phyloP scores from a whole-genome alignment of 64 coral and sea anemone species.

The Platygyra sinensis region DNA sequence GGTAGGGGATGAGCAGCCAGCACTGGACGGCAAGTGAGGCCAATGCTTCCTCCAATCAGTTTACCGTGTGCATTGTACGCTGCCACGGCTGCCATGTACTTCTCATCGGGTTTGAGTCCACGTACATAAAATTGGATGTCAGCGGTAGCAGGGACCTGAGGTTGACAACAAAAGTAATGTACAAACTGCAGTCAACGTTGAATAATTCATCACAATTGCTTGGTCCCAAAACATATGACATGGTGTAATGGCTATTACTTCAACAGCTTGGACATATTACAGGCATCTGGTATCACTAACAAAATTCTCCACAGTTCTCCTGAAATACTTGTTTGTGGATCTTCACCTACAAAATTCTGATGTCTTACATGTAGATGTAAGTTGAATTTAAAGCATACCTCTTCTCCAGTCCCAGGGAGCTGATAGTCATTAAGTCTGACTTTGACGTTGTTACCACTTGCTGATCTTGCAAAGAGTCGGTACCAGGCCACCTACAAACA shows the following conservation, averaged over 20 bases:
- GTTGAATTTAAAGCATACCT: constrained; percentile 53
- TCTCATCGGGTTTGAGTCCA: constrained; percentile 74
- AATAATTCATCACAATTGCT: no score
- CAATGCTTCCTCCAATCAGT: constrained; percentile 87
- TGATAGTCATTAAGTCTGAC: constrained; percentile 96
- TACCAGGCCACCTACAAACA: constrained; percentile 90
- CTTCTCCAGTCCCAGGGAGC: constrained; percentile 86
- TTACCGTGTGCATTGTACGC: constrained; percentile 80
- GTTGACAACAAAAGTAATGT: not conserved
- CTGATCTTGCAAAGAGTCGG: constrained; percentile 87
- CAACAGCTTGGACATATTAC: no score
- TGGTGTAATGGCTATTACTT: no score
- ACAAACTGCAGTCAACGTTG: no score
- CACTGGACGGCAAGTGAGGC: constrained; percentile 68
- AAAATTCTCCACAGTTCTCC: no score
- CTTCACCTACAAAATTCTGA: no score
- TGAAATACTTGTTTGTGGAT: no score
- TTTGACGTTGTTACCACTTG: constrained; percentile 93
- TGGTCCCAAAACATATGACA: no score
- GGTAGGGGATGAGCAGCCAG: constrained; percentile 80
- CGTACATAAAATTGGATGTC: constrained; percentile 73
- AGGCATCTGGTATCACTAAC: no score
- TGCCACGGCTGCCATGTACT: constrained; percentile 92
- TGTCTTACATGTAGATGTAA: not conserved
- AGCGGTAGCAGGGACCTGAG: constrained; percentile 78